phyloP scores from a whole-genome alignment of 2,797 vertebrate genomes.

The Zenarchopterus dispar region DNA sequence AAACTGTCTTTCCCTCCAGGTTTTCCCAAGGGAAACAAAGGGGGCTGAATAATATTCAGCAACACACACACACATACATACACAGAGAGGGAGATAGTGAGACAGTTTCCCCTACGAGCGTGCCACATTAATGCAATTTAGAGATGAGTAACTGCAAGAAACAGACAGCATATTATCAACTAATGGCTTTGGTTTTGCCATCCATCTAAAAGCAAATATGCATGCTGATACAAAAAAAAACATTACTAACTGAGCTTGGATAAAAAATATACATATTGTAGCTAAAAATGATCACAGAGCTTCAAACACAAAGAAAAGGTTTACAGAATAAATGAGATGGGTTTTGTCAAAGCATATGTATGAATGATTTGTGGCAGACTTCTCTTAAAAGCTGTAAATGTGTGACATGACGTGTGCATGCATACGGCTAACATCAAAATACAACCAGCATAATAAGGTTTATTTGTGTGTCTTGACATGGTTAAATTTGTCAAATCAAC shows the following conservation, averaged over 20 bases:
- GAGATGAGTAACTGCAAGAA: constrained; percentile 79
- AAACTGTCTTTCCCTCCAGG: constrained; percentile 30
- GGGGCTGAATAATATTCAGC: constrained; percentile 34
- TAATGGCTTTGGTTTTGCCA: constrained; percentile 76
- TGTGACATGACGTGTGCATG: constrained; percentile 11
- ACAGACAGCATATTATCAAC: constrained; percentile 80
- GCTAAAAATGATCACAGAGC: constrained; percentile 25
- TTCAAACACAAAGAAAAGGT: constrained; percentile 21
- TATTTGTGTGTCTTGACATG: constrained; percentile 67
- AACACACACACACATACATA: constrained; percentile 30
- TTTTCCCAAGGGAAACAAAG: constrained; percentile 40
- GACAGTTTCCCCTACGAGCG: constrained; percentile 64
- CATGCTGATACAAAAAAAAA: constrained; percentile 81
- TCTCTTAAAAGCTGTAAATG: constrained; percentile 18
- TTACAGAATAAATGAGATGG: constrained; percentile 13
- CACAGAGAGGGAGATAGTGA: constrained; percentile 52
- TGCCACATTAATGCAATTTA: constrained; percentile 80
- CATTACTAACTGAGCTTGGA: constrained; percentile 40
- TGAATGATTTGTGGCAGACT: constrained; percentile 16
- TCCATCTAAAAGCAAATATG: constrained; percentile 75
- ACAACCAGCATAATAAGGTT: constrained; percentile 40
- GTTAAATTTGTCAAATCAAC: constrained; percentile 84
- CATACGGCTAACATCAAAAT: constrained; percentile 49
- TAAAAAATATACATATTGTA: constrained; percentile 18
- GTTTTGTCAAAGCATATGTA: constrained; percentile 14